These are phyloP conservation scores for Zaprionus camerounensis DNA, from an alignment of 1,140 invertebrate genomes.

Conservation along the genomic window DNA sequence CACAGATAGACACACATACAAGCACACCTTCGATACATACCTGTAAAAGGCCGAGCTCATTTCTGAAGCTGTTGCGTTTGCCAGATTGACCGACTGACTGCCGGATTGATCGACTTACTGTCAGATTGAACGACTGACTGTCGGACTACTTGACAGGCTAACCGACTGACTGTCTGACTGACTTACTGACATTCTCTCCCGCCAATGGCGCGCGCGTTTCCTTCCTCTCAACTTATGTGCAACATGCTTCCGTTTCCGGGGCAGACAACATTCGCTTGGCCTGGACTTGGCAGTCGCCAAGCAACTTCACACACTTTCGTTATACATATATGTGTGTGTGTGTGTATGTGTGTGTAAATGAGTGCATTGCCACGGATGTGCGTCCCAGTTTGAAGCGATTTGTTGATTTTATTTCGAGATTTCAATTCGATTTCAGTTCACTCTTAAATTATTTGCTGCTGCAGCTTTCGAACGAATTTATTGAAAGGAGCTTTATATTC, in stretches of 20 bases:
- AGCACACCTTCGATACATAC: not conserved
- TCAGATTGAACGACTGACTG: conserved; percentile 24
- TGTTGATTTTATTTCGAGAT: conserved; percentile 52
- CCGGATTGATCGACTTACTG: not conserved
- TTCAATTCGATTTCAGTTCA: conserved; percentile 39
- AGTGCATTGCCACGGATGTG: conserved; percentile 26
- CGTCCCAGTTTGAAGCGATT: conserved; percentile 56
- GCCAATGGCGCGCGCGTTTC: conserved; percentile 59
- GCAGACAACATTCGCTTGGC: conserved; percentile 72
- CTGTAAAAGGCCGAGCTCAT: conserved; percentile 5
- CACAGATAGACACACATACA: not conserved
- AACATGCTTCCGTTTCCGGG: conserved; percentile 75
- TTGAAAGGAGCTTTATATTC: conserved; percentile 40
- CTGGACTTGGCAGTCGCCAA: conserved; percentile 54
- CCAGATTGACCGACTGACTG: conserved; percentile 48
- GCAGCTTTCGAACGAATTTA: conserved; percentile 49
- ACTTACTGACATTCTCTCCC: conserved; percentile 19
- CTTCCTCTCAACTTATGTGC: conserved; percentile 74
- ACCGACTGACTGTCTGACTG: conserved; percentile 49
- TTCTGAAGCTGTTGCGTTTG: conserved; percentile 46
- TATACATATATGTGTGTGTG: not conserved
- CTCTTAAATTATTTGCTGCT: conserved; percentile 21
- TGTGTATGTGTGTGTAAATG: conserved; percentile 15
- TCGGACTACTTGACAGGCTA: conserved; percentile 31
- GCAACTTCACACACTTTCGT: conserved; percentile 52